Base-by-base conservation (phyloP, 2,113 vertebrate genomes). In the Alexandromys fortis region DNA sequence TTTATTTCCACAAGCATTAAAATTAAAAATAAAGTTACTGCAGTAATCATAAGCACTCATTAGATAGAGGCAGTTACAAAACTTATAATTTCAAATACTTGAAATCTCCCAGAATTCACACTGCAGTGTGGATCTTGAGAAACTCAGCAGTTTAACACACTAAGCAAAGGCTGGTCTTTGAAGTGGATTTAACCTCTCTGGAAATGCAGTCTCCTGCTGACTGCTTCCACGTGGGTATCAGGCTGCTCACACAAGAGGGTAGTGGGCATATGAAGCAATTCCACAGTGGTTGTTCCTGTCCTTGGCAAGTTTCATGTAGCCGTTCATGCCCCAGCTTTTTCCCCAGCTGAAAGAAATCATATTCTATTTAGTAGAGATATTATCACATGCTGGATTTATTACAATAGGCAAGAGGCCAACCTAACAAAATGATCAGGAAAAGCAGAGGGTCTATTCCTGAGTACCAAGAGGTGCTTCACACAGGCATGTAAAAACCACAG, bases 221-320 rank as follows among this genome's bases (percentile, higher is more conserved):
- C 0, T 76, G 42, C 82, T 0, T 13, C 21, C 87, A 91, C 33
- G 45, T 97, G 5, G 45, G 13, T 2, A 1, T 70, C 5, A 13
- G 3, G 5, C 26, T 49, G 45, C 8, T 98, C 97, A 81, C 19
- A 99, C 98, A 0, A 98, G 94, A 4, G 99, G 99, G 63, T 99
- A 99, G 58, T 98, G 99, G 94, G 99, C 98, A 0, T 97, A 96
- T 1, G 98, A 98, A 0, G 99, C 98, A 0, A 99, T 99, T 2
- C 99, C 99, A 76, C 99, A 99, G 98, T 99, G 98, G 98, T 99
- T 99, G 63, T 98, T 94, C 30, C 21, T 61, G 97, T 99, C 99
- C 94, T 98, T 99, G 9, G 99, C 98, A 98, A 99, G 98, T 82
- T 94, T 96, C 97, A 99, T 97, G 97, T 98, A 99, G 42, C 99